Percentiles rank a stretch among this genome's conserved stretches.
phyloP scores from a whole-genome alignment of 1,140 invertebrate genomes.

The Solenopsis invicta region DNA sequence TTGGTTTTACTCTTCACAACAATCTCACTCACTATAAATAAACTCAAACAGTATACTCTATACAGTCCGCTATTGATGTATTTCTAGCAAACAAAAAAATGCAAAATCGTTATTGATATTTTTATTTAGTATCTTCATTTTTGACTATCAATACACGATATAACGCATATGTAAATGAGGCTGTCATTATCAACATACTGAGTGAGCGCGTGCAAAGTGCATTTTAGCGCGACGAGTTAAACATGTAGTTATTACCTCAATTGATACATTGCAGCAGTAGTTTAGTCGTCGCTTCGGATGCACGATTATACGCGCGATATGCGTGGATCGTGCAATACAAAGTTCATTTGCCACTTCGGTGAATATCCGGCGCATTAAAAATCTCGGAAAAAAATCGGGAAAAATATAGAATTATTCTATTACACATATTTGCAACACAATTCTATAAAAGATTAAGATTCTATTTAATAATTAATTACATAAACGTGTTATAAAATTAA shows the following conservation, averaged over 20 bases:
- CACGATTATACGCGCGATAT: constrained; percentile 22
- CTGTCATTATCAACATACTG: constrained; percentile 21
- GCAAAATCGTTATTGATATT: background rate
- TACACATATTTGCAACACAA: background rate
- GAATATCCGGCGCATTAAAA: background rate
- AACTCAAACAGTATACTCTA: background rate
- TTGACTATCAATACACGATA: background rate
- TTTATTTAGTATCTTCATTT: constrained; percentile 5
- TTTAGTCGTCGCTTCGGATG: constrained; percentile 32
- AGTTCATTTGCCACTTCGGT: constrained; percentile 16
- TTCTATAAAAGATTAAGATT: background rate
- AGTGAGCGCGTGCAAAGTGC: constrained; percentile 23
- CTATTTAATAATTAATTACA: constrained; percentile 5
- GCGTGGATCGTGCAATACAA: constrained; percentile 29
- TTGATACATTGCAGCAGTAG: constrained; percentile 46
- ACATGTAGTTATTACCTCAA: constrained; percentile 49
- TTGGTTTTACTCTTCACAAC: background rate
- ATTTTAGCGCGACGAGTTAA: constrained; percentile 41
- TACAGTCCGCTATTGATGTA: background rate
- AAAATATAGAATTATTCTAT: constrained; percentile 9
- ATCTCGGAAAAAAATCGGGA: background rate
- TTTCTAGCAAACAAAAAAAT: background rate
- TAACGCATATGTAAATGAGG: background rate
- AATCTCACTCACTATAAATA: background rate
- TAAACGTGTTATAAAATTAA: background rate